Evolutionary conservation across 2,113 vertebrate species (phyloP), one percentile per base, ranked within the genome.

Genomic region (Cephalopholis sonnerati): DNA sequence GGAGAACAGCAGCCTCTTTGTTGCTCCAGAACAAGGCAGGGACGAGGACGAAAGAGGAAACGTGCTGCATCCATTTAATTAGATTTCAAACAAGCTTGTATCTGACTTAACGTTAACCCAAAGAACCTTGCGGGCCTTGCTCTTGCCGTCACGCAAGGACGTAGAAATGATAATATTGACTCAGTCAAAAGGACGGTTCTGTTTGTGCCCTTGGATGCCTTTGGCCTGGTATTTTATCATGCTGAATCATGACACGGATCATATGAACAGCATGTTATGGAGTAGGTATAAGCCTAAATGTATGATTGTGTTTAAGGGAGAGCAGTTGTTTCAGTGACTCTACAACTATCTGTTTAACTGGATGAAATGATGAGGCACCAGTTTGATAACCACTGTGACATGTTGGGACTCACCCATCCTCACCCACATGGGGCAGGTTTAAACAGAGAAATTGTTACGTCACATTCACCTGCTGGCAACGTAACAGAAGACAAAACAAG

Each of bases 1-100:
- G 0, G 67, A 81, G 84, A 92, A 94, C 91, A 94, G 86, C 86
- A n/a, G 63, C 32, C 67, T 86, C 92, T 92, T 94, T 94, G 91
- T 94, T 87, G 63, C 25, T 39, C 3, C 1, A 75, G 70, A 74
- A 44, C 61, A 48, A 83, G 68, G 79, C 67, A 11, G 11, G 39
- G 54, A 51, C 18, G 2, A 10, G 20, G 62, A 55, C 48, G 78
- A 10, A 85, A 81, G 50, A 68, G 22, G 74, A 79, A 83, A 84
- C 41, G 3, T 22, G 68, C 53, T 36, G 70, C 64, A 27, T 77
- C 74, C 67, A 61, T 12, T 90, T 81, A 83, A 44, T 67, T 44
- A 22, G 25, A 77, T 54, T 80, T 75, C 32, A 68, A 39, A 62
- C 53, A 16, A 12, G 27, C 25, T 83, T 50, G 1, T 59, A 58